Evolutionary conservation across 2,113 vertebrate species (phyloP).

Genomic region (Sigmodon hispidus): DNA sequence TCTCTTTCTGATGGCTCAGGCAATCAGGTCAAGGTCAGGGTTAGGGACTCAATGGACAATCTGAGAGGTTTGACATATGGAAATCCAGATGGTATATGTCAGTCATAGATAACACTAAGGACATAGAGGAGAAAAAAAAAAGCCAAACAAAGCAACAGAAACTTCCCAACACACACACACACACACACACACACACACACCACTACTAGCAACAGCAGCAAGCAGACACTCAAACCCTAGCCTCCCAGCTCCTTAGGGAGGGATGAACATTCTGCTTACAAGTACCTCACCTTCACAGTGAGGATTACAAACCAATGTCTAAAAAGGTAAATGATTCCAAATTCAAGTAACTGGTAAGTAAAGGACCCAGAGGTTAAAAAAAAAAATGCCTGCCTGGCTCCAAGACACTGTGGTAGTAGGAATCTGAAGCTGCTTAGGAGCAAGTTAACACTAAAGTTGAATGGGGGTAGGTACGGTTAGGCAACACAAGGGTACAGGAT

Average conservation of each 20-base stretch:
- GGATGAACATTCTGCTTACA: rapidly evolving
- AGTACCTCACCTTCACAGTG: background rate
- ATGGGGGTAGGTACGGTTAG: background rate
- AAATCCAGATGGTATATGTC: background rate
- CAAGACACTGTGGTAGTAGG: rapidly evolving
- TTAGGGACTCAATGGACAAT: background rate
- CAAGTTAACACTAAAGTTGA: background rate
- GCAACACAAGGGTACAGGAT: background rate
- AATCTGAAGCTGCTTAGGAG: background rate
- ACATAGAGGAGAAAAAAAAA: background rate
- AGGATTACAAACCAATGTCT: background rate
- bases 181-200: background rate
- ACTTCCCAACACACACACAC: background rate
- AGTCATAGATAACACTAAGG: background rate
- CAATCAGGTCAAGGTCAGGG: background rate
- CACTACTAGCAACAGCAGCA: background rate
- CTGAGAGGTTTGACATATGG: background rate
- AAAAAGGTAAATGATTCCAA: background rate
- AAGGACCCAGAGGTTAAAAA: background rate
- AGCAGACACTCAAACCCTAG: background rate
- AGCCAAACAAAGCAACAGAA: background rate
- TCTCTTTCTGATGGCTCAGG: background rate
- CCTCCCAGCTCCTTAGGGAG: no score
- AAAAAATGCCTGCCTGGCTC: background rate
- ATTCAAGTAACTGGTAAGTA: background rate